Evolutionary conservation across 1,140 invertebrate species (phyloP), one percentile per base, ranked within the genome.

Genomic region (Monomorium pharaonis): DNA sequence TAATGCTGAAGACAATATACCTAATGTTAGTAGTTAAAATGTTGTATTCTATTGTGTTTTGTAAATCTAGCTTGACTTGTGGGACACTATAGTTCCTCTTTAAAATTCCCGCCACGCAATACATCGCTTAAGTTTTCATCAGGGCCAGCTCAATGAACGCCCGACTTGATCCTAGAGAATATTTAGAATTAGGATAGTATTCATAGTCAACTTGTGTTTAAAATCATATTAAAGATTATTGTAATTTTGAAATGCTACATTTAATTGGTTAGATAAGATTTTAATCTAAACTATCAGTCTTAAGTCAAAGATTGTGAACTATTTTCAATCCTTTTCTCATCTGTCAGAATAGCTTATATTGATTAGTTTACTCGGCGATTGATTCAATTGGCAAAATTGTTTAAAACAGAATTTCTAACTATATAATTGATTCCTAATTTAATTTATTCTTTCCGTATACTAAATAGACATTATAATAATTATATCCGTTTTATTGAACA

Each of bases 1-100:
- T 37, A 42, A 60, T 60, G 9, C 7, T 58, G 33, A 75, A n/a
- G 16, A 75, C 21, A 75, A 58, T 58, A 75, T 75, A n/a, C n/a
- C n/a, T n/a, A 60, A 75, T 58, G 58, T 75, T 37, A 21, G 30
- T 33, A 72, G 12, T 72, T 72, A 54, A 2, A 21, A 1, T 12
- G n/a, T 54, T 72, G 27, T 72, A 21, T 72, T 72, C 5, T 27
- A 51, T 49, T 44, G 14, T 33, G 60, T 30, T 0, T 3, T 3
- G 14, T n/a, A 62, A 63, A 30, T 63, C 3, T 1, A 63, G 18
- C 12, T 3, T 4, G 10, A 42, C n/a, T 42, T 65, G 18, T 33
- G n/a, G 12, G 9, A 37, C 18, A 37, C 4, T n/a, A 2, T 3
- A 10, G 14, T 6, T 6, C 33, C 1, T 42, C 10, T 65, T 37